Evolutionary conservation across 2,888 invertebrate genomes (phyloP).

Genomic region (Brachynemurus nebulosus): DNA sequence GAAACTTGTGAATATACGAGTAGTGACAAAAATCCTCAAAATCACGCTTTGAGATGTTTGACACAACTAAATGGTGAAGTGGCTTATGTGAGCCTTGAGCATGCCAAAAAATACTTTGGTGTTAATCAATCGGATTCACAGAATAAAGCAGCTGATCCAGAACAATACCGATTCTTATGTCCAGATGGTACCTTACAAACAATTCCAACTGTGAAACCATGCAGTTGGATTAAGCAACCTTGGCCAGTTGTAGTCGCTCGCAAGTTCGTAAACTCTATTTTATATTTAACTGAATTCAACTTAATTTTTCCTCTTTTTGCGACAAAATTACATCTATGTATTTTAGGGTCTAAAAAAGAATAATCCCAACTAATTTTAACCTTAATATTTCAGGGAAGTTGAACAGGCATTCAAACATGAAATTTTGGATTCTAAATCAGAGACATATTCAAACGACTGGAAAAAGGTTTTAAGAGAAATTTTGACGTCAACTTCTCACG

Average conservation of each 20-base stretch:
- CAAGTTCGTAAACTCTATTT: conserved; percentile 29
- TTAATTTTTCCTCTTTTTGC: too few relatives aligned
- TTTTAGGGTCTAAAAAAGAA: too few relatives aligned
- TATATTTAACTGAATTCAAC: background rate
- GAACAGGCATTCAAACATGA: background rate
- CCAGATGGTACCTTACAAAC: conserved; percentile 24
- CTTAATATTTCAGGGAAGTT: background rate
- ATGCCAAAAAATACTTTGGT: conserved; percentile 27
- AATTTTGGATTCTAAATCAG: background rate
- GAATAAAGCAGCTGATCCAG: conserved; percentile 12
- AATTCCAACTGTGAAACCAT: conserved; percentile 28
- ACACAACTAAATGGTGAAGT: conserved; percentile 36
- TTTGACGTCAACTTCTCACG: background rate
- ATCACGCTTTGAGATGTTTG: conserved; percentile 40
- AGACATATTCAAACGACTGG: too few relatives aligned
- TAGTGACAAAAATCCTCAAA: conserved; percentile 33
- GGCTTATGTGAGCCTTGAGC: conserved; percentile 35
- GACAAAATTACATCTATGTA: too few relatives aligned
- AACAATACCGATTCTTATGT: conserved; percentile 25
- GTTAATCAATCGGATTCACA: conserved; percentile 22
- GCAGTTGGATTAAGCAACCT: conserved; percentile 47
- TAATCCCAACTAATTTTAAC: too few relatives aligned
- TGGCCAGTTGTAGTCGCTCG: conserved; percentile 41
- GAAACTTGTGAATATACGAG: conserved; percentile 26
- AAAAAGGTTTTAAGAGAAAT: background rate